These are phyloP conservation scores for Strix occidentalis DNA, from an alignment of 2,797 vertebrate genomes.

Conservation along the genomic window DNA sequence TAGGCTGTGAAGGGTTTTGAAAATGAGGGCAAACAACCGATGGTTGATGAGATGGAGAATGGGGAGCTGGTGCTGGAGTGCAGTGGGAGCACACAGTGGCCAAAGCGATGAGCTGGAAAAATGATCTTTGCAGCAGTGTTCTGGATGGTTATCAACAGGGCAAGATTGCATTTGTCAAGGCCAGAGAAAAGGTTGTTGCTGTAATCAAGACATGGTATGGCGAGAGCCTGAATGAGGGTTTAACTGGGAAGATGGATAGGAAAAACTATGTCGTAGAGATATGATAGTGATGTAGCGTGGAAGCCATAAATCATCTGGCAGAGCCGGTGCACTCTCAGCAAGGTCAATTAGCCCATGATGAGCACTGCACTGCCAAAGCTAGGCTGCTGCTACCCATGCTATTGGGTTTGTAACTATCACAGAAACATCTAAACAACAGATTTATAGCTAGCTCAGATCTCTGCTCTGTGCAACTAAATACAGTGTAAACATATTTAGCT, in stretches of 20 bases:
- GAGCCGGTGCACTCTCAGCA: neutral
- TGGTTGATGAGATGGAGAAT: neutral
- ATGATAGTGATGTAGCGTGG: neutral
- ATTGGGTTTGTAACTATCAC: neutral
- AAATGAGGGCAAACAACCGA: neutral
- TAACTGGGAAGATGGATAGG: constrained; percentile 20
- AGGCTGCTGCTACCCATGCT: neutral
- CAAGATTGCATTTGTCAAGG: constrained; percentile 38
- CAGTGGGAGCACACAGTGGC: neutral
- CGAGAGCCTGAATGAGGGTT: neutral
- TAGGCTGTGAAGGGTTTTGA: neutral
- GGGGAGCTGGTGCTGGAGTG: neutral
- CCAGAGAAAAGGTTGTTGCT: constrained; percentile 17
- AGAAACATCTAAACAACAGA: constrained; percentile 38
- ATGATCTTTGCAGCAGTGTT: neutral
- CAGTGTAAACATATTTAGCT: constrained; percentile 40
- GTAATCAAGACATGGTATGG: neutral
- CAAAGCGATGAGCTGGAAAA: neutral
- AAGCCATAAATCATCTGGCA: constrained; percentile 34
- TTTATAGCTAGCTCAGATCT: constrained; percentile 25
- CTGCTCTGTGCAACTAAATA: constrained; percentile 16
- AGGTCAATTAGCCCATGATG: constrained; percentile 42
- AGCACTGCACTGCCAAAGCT: neutral
- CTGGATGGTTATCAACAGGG: constrained; percentile 13
- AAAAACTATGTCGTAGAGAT: neutral